Base-by-base conservation (phyloP, 2,113 vertebrate genomes). In the Syngnathoides biaculeatus region DNA sequence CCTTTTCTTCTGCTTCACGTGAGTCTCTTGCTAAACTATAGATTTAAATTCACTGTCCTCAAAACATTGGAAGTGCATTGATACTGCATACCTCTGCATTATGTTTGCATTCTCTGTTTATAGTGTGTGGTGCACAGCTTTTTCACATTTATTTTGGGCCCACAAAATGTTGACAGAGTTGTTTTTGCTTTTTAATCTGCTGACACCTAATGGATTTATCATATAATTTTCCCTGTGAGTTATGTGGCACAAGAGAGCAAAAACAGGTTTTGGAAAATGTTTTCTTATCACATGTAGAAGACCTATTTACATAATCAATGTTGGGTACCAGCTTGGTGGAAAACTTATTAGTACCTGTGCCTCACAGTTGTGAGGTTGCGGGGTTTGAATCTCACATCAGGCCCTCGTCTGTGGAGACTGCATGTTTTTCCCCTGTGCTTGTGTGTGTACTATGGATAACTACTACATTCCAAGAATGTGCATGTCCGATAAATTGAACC, bases 1-100 rank as follows among this genome's bases (percentile, higher is more conserved):
- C 2, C 94, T 98, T 80, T 98, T 98, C 92, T 96, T 99, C 81
- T 94, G 95, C 84, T 99, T 98, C 90, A 97, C 97, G 97, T 99
- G 88, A 98, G 97, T 95, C 57, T 69, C 52, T 38, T 1, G 1
- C 19, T 30, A 56, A 14, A 27, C 15, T 48, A 20, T 50, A n/a
- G n/a, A 50, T 50, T 8, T n/a, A 50, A 52, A 52, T 52, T 3
- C 48, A 3, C 48, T n/a, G 48, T 27, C 7, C 12, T 56, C 14
- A 8, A 11, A 27, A 22, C 30, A 58, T 14, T 9, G 7, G 27
- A 35, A 5, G 2, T 58, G 27, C 15, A 19, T 58, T 35, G 17
- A 58, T 14, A 14, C 12, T 13, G 22, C 22, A 55, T 52, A 52
- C n/a, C 8, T 22, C 9, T 52, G 19, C 19, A 5, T n/a, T 22